Base-by-base conservation (phyloP, 2,113 vertebrate genomes). In the Nipponia nippon region DNA sequence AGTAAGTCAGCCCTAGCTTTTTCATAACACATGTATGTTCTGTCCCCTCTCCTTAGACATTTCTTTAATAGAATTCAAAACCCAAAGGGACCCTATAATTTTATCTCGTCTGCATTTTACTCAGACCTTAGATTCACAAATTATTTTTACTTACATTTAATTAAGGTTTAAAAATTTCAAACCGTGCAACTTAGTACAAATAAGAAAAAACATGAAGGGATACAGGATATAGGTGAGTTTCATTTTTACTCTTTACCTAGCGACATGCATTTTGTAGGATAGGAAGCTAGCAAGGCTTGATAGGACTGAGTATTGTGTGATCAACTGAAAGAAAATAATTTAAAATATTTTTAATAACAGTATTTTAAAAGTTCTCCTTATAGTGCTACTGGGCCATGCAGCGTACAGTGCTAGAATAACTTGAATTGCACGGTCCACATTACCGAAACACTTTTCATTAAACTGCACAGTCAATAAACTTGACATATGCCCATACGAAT, bases 211-310 rank as follows among this genome's bases (percentile, higher is more conserved):
- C 3, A 32, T 49, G 16, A 55, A 53, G 69, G 2, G 5, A 47
- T 66, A 52, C 26, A 32, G 22, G 26, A 73, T 44, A 27, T 27
- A 65, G 25, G 38, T 32, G 7, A 47, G 34, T 90, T 76, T 47
- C 2, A 15, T 53, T 87, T 94, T 61, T 78, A 92, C 65, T 87
- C 58, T 94, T 88, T 89, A 69, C 26, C 22, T 29, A 95, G 62
- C 30, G 27, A 96, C 62, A 66, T 88, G 62, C 79, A 83, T 92
- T 95, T 91, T 82, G 53, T 87, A 89, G 63, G 65, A 90, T 38
- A 97, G 83, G 79, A 95, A 96, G 95, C 80, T 94, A 96, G 70
- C 90, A 95, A 94, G 94, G 87, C 86, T 93, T 87, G 52, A 91
- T 90, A 95, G 78, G 89, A 86, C 61, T 91, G 65, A 61, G 49